Percentiles rank a stretch among this genome's conserved stretches.
Conservation (phyloP, 1,140 invertebrate species). For the Penaeus chinensis region DNA sequence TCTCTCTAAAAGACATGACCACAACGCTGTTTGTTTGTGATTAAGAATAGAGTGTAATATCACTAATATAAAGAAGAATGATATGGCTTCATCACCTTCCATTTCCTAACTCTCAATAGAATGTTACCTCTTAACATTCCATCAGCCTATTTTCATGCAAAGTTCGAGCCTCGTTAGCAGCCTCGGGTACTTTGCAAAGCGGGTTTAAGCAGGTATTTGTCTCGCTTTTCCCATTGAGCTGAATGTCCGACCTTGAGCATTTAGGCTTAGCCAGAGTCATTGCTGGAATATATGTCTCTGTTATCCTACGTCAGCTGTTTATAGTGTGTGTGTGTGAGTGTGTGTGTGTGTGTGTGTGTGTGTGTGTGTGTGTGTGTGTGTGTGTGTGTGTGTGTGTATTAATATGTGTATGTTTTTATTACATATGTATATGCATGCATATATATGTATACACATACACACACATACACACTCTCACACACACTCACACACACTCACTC, state of each 20-base stretch:
- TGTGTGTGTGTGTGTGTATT: constrained; percentile 1
- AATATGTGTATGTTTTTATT: background rate
- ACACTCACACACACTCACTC: constrained; percentile 13
- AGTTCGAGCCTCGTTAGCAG: too few species aligned
- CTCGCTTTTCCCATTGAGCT: too few species aligned
- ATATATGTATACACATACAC: constrained; percentile 8
- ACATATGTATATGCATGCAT: background rate
- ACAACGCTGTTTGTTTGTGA: background rate
- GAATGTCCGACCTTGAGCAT: too few species aligned
- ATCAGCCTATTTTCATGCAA: background rate
- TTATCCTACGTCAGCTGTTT: too few species aligned
- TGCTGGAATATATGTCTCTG: too few species aligned
- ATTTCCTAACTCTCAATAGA: background rate
- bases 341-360: constrained; percentile 7
- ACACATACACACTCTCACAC: background rate
- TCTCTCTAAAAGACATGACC: too few species aligned
- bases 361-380: background rate
- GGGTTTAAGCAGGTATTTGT: too few species aligned
- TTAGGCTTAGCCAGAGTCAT: too few species aligned
- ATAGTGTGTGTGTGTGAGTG: background rate
- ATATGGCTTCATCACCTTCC: background rate
- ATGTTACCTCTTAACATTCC: background rate
- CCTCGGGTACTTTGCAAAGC: too few species aligned
- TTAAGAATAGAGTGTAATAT: too few species aligned
- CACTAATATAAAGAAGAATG: background rate